phyloP scores from a whole-genome alignment of 2,888 invertebrate species.

The Scelioninae gen. 2 region DNA sequence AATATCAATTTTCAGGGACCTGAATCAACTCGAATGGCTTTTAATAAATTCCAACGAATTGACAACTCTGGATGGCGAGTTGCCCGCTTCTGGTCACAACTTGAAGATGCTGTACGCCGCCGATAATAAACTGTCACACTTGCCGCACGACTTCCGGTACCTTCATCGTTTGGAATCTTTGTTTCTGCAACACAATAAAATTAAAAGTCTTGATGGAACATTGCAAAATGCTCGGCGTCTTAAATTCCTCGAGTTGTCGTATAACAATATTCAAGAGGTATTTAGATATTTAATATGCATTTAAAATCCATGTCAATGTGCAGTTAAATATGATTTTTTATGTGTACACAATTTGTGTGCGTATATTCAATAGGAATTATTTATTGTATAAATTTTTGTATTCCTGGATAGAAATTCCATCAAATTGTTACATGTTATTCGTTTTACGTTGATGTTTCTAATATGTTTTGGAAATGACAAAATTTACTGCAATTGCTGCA shows the following conservation, averaged over 20 bases:
- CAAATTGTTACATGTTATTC: too few species aligned
- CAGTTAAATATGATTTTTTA: too few species aligned
- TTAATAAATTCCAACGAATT: slow-evolving; percentile 87
- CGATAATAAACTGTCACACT: slow-evolving; percentile 82
- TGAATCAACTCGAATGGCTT: slow-evolving; percentile 85
- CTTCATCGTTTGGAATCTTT: slow-evolving; percentile 83
- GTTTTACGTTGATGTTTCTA: too few species aligned
- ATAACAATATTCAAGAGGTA: slow-evolving; percentile 85
- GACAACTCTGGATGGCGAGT: slow-evolving; percentile 84
- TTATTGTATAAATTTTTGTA: too few species aligned
- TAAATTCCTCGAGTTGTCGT: slow-evolving; percentile 81
- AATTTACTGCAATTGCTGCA: too few species aligned
- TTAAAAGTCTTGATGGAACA: slow-evolving; percentile 83
- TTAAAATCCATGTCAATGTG: too few species aligned
- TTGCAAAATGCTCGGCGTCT: slow-evolving; percentile 82
- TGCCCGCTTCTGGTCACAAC: slow-evolving; percentile 83
- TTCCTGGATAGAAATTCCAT: too few species aligned
- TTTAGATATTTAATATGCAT: too few species aligned
- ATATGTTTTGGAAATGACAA: too few species aligned
- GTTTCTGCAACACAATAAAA: slow-evolving; percentile 84
- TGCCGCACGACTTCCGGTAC: slow-evolving; percentile 84
- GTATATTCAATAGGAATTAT: too few species aligned
- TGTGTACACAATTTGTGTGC: too few species aligned
- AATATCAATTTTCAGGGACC: slow-evolving; percentile 74
- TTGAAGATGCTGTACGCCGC: slow-evolving; percentile 84